Conservation (phyloP, 2,797 vertebrate genomes). For the Lagocephalus sceleratus region DNA sequence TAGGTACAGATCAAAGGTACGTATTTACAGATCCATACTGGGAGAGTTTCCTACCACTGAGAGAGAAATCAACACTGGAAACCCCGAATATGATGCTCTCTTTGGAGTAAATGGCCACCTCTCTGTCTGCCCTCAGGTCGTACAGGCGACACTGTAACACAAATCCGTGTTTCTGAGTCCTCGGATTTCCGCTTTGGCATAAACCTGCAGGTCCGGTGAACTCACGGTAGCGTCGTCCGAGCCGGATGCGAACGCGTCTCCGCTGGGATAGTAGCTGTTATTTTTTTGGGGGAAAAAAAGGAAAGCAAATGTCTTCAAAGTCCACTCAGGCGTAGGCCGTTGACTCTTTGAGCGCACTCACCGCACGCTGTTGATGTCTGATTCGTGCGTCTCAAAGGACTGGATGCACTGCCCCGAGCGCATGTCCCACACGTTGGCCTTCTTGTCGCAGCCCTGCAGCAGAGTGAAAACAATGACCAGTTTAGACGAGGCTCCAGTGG, state of each 20-base stretch:
- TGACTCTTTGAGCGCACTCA: conserved; percentile 47
- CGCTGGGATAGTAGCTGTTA: conserved; percentile 93
- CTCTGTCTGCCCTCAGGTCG: conserved; percentile 95
- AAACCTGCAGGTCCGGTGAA: conserved; percentile 23
- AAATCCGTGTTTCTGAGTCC: conserved; percentile 7
- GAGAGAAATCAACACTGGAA: conserved; percentile 99
- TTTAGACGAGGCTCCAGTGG: not conserved
- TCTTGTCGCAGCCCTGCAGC: conserved; percentile 95
- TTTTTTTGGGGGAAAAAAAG: not conserved
- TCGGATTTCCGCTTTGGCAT: not conserved
- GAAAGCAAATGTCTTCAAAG: not conserved
- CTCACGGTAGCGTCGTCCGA: conserved; percentile 97
- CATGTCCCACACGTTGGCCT: conserved; percentile 99
- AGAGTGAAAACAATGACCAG: conserved; percentile 4
- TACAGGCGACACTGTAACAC: conserved; percentile 90
- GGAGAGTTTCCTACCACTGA: conserved; percentile 91
- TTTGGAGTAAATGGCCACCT: conserved; percentile 98
- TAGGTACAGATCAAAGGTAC: too few relatives aligned
- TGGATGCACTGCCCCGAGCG: conserved; percentile 96
- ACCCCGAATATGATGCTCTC: conserved; percentile 99
- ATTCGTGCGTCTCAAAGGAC: conserved; percentile 98
- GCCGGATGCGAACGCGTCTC: conserved; percentile 98
- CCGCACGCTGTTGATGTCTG: conserved; percentile 98
- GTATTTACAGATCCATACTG: too few relatives aligned
- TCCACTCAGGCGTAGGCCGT: too few relatives aligned